Evolutionary conservation across 2,797 vertebrate species (phyloP).

Genomic region (Protosalanx chinensis): DNA sequence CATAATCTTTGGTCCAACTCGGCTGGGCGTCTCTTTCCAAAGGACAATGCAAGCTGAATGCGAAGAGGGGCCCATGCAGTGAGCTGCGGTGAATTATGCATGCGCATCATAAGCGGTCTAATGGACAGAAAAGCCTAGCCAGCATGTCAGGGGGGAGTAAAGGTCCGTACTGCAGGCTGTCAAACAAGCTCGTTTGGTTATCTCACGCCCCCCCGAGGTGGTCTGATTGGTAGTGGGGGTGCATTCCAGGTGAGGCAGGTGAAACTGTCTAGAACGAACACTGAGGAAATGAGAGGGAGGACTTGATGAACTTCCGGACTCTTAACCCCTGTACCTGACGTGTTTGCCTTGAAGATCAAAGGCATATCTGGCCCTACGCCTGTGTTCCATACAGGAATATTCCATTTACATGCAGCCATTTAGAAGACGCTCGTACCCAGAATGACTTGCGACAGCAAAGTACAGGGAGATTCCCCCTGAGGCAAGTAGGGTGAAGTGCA

Average conservation of each 20-base stretch:
- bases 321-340: slow-evolving; percentile 43
- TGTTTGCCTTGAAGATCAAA: slow-evolving; percentile 42
- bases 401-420: too few relatives aligned
- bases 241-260: slow-evolving; percentile 53
- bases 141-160: slow-evolving; percentile 58
- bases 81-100: slow-evolving; percentile 61
- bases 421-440: too few relatives aligned
- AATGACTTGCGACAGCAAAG: too few relatives aligned
- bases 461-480: too few relatives aligned
- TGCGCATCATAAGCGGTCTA: slow-evolving; percentile 64
- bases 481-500: too few relatives aligned
- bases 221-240: slow-evolving; percentile 42
- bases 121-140: slow-evolving; percentile 61
- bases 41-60: slow-evolving; percentile 35
- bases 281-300: slow-evolving; percentile 43
- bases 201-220: slow-evolving; percentile 42
- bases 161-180: slow-evolving; percentile 64
- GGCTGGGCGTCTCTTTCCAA: slow-evolving; percentile 45
- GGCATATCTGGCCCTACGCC: slow-evolving; percentile 37
- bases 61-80: slow-evolving; percentile 39
- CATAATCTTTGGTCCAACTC: slow-evolving; percentile 60
- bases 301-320: slow-evolving; percentile 48
- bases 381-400: slow-evolving; percentile 1
- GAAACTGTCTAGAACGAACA: slow-evolving; percentile 38
- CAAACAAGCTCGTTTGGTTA: slow-evolving; percentile 67